Conservation (phyloP, 2,797 vertebrate species). For the Threskiornis aethiopicus region DNA sequence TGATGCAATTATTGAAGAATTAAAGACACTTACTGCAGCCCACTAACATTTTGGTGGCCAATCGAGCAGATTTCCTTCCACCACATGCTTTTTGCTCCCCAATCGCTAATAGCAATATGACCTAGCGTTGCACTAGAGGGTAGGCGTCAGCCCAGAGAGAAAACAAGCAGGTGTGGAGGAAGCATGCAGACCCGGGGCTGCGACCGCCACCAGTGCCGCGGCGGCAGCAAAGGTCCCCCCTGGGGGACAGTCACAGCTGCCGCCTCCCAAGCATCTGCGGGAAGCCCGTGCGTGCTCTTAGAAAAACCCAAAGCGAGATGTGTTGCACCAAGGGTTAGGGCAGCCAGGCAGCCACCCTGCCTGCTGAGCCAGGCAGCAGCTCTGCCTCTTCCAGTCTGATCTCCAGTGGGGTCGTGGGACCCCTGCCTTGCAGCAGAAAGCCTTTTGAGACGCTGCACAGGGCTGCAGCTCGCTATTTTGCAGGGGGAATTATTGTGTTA, state of each 20-base stretch:
- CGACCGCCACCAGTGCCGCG: rapidly evolving
- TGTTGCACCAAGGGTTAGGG: neutral
- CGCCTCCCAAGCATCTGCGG: neutral
- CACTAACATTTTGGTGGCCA: neutral
- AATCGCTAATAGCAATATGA: neutral
- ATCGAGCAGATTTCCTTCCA: neutral
- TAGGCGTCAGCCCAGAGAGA: neutral
- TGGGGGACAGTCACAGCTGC: neutral
- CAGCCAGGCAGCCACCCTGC: neutral
- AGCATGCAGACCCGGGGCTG: neutral
- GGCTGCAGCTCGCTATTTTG: neutral
- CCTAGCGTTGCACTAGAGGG: neutral
- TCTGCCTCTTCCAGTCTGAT: neutral
- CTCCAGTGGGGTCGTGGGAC: neutral
- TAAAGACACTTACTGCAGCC: neutral
- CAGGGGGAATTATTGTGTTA: neutral
- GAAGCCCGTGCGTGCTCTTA: neutral
- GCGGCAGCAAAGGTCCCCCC: neutral
- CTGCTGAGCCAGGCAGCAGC: neutral
- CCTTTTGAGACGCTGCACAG: neutral
- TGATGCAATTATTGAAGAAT: neutral
- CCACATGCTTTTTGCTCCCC: neutral
- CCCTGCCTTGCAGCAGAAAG: neutral
- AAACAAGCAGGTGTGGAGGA: neutral
- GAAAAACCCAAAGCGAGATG: neutral